Conservation (phyloP, 2,113 vertebrate species). For the Aleadryas rufinucha region DNA sequence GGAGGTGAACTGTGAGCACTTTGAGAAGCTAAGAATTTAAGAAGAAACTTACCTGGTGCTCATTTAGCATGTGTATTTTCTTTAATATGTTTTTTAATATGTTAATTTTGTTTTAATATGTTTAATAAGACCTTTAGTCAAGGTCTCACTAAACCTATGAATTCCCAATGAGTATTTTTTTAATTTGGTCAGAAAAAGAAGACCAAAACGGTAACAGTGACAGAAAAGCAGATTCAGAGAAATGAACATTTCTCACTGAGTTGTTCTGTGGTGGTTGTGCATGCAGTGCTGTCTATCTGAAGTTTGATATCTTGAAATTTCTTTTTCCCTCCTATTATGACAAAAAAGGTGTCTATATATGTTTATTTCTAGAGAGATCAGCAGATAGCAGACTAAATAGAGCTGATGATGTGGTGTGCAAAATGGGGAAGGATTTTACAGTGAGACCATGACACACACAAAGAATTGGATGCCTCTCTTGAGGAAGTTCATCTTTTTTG, state of each 20-base stretch:
- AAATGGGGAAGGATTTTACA: neutral
- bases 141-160: neutral
- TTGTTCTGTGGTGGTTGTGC: neutral
- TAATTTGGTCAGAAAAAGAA: neutral
- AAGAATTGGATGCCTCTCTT: rapidly evolving
- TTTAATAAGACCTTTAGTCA: neutral
- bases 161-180: neutral
- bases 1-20: neutral
- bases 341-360: neutral
- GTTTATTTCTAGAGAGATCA: neutral
- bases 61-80: neutral
- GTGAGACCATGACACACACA: rapidly evolving
- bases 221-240: neutral
- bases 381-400: neutral
- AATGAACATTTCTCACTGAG: neutral
- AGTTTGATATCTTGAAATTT: neutral
- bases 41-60: neutral
- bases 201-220: neutral
- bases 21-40: neutral
- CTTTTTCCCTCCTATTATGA: neutral
- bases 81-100: neutral
- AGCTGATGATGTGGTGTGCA: no score
- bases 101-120: neutral
- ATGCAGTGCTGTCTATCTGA: neutral
- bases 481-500: neutral